Base-by-base conservation (phyloP, 2,113 vertebrate species). In the Echinops telfairi region DNA sequence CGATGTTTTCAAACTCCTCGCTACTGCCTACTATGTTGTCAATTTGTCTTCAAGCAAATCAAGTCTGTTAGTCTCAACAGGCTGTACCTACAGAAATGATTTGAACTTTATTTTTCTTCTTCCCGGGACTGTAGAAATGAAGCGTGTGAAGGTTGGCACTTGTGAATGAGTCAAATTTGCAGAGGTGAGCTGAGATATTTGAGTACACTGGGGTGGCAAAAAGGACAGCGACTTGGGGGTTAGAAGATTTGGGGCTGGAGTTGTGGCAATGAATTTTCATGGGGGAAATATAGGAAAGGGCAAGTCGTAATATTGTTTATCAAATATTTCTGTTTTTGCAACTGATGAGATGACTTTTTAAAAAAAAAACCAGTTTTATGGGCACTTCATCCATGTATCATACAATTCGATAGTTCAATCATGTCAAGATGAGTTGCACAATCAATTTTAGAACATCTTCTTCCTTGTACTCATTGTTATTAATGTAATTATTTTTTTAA, bases 261-360 rank as follows among this genome's bases (percentile, higher is more conserved):
- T 12, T 76, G 53, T 83, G 58, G 38, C 62, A 75, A 86, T 90
- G 66, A 64, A 76, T 33, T 85, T 77, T 14, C 20, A 2, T 11
- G 22, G 36, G 83, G 79, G 83, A 89, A 86, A 90, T 25, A 64
- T 19, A 84, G 66, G 36, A 71, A 70, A 47, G 31, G 2, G 22
- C 2, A 92, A 80, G 27, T 10, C 6, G 25, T 70, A 78, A 60
- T 1, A 43, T 38, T 90, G 33, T 77, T 93, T 71, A 83, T 91
- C 22, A 90, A 1, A 79, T 2, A 23, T 87, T 82, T 82, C 77
- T 70, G 75, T 91, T 20, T 70, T 89, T 96, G 91, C 22, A 86
- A 43, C 19, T 90, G 40, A 89, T 88, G 82, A 80, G 70, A 83
- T 86, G 60, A 23, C 60, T 62, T 62, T 40, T 40, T n/a, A n/a